Evolutionary conservation across 2,113 vertebrate genomes (phyloP).

Genomic region (Erythrocercus mccallii): DNA sequence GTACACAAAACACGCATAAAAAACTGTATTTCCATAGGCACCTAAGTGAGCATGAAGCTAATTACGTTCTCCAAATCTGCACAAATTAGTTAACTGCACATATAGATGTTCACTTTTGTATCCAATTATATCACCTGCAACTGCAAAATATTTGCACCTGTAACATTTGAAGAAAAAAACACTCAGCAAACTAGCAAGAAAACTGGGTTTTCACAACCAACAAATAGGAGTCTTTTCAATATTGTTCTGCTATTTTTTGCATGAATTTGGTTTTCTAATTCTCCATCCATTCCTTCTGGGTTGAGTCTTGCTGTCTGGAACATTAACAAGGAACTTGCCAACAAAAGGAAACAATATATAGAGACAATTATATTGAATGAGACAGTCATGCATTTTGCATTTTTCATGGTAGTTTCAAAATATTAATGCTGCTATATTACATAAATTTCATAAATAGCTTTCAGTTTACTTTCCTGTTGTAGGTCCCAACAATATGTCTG

Average conservation of each 20-base stretch:
- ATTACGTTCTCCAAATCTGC: constrained; percentile 6
- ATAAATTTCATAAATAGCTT: not conserved
- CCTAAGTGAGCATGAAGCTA: constrained; percentile 30
- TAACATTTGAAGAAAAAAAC: not conserved
- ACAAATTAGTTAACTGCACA: not conserved
- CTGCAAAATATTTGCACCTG: not conserved
- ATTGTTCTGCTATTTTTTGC: not conserved
- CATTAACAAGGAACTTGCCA: not conserved
- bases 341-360: not conserved
- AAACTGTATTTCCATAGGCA: not conserved
- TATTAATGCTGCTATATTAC: not conserved
- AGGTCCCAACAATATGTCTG: not conserved
- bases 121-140: not conserved
- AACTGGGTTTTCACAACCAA: not conserved
- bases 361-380: not conserved
- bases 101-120: not conserved
- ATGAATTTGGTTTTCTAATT: not conserved
- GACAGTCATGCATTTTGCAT: not conserved
- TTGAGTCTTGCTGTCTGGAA: not conserved
- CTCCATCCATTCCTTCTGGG: not conserved
- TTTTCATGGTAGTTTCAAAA: not conserved
- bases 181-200: not conserved
- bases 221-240: not conserved
- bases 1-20: not conserved
- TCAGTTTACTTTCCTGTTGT: not conserved